Evolutionary conservation across 2,797 vertebrate genomes (phyloP), one percentile per base, ranked within the genome.

Genomic region (Monodelphis domestica): DNA sequence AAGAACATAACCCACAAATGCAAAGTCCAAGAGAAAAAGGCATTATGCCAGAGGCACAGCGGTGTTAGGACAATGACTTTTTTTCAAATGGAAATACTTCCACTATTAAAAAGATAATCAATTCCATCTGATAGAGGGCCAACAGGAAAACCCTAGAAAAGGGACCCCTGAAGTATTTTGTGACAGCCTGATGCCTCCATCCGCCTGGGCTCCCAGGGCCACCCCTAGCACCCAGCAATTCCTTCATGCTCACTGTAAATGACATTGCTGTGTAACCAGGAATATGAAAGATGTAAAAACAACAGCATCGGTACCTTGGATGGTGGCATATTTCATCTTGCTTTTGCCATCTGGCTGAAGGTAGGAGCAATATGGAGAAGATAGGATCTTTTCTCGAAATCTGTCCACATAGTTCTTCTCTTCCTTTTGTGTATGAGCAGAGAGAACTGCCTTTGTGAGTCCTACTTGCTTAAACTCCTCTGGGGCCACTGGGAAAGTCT

Each of bases 341-440:
- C 98, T 99, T 97, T 98, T 98, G 98, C 98, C 98, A 95, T 98
- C 98, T 30, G 98, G 98, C 17, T 99, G 99, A 92, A 99, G 98
- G 91, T 98, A 99, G 88, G 98, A 98, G 97, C 99, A 98, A 96
- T 98, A 99, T 0, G 99, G 99, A 78, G 99, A 99, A 45, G 99
- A 98, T 93, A 99, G 98, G 96, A 99, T 98, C 91, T 98, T 98
- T 95, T 99, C 98, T 17, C 94, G 98, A 97, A 99, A 99, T 38
- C 98, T 98, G 95, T 99, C 99, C 54, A 99, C 98, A 0, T 99
- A 99, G 91, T 99, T 98, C 96, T 99, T 99, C 94, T 99, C 99
- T 90, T 99, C 99, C 94, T 99, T 99, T 96, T 99, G 99, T 0
- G 99, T 99, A 97, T 99, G 99, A 26, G 99, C 99, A 0, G 99